Evolutionary conservation across 2,888 invertebrate species (phyloP), one percentile per base, ranked within the genome.

Genomic region (Chironomus tentans): DNA sequence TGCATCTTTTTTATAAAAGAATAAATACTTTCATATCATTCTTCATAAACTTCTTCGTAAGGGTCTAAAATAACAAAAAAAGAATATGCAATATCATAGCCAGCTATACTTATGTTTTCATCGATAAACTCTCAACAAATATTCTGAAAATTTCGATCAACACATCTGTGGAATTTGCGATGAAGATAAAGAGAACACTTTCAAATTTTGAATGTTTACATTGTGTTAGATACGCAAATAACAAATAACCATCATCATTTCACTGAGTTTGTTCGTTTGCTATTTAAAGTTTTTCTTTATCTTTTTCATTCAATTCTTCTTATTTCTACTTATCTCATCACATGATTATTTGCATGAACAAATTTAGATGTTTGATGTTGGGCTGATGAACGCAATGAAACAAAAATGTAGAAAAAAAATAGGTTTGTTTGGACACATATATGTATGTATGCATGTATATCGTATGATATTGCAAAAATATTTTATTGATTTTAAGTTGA

Each of bases 161-260:
- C 38, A 38, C 38, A 38, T 38, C 38, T 70, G 70, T 46, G 56
- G 38, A 38, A 38, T 28, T 62, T 68, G 70, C 71, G 61, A 56
- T n/a, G 65, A 65, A 24, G 21, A 65, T 13, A 65, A 7, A 18
- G 65, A 65, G 21, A 65, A 22, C 21, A 21, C 65, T 65, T 68
- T 68, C 56, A 18, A 13, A 38, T 69, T 28, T 69, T 22, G 68
- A 15, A 50, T 76, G 56, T 76, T 76, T 74, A 68, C 74, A 74
- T 74, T 74, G 74, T 62, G 68, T 74, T 74, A 68, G 74, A 74
- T 74, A 46, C 21, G 65, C 74, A 74, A 65, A 74, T 68, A 74
- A 68, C 74, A 74, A 74, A 74, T 74, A 74, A 74, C 74, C 74
- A 47, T 38, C 72, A 62, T 61, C 65, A 74, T 74, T 28, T 56